Percentiles rank a stretch among this genome's conserved stretches.
These are phyloP conservation scores for Aporrectodea caliginosa DNA, from an alignment of 1,140 invertebrate genomes.

Conservation along the genomic window DNA sequence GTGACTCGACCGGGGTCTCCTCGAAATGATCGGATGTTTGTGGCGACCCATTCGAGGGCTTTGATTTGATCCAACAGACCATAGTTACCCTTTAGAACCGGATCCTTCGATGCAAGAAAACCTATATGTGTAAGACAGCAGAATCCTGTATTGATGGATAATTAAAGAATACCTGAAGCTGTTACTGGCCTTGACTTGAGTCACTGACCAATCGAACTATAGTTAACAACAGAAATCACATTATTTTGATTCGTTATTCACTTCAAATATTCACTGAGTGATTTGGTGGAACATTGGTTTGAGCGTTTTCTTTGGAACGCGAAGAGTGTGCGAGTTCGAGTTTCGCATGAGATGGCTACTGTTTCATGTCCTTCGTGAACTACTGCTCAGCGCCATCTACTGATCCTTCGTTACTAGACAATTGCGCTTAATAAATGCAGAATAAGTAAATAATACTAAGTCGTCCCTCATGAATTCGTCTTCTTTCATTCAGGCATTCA, in stretches of 20 bases:
- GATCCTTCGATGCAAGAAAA: conserved; percentile 82
- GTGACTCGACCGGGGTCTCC: conserved; percentile 38
- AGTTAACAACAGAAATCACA: background rate
- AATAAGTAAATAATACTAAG: too few species aligned
- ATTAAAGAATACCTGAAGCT: background rate
- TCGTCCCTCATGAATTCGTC: background rate
- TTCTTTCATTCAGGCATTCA: background rate
- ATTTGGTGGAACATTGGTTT: background rate
- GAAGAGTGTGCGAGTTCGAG: too few species aligned
- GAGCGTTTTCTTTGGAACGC: background rate
- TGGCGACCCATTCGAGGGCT: conserved; percentile 68
- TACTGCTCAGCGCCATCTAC: too few species aligned
- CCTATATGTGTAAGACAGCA: too few species aligned
- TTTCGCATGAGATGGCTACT: too few species aligned
- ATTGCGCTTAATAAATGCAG: too few species aligned
- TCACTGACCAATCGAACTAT: too few species aligned
- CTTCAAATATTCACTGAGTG: background rate
- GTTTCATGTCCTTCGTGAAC: too few species aligned
- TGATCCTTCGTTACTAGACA: too few species aligned
- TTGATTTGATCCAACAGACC: conserved; percentile 72
- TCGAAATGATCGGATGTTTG: conserved; percentile 37
- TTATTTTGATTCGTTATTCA: background rate
- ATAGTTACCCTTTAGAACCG: conserved; percentile 64
- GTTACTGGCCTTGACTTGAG: background rate
- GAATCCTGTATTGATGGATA: too few species aligned